Base-by-base conservation (phyloP, 2,888 invertebrate species). In the Minunthozetes semirufus region DNA sequence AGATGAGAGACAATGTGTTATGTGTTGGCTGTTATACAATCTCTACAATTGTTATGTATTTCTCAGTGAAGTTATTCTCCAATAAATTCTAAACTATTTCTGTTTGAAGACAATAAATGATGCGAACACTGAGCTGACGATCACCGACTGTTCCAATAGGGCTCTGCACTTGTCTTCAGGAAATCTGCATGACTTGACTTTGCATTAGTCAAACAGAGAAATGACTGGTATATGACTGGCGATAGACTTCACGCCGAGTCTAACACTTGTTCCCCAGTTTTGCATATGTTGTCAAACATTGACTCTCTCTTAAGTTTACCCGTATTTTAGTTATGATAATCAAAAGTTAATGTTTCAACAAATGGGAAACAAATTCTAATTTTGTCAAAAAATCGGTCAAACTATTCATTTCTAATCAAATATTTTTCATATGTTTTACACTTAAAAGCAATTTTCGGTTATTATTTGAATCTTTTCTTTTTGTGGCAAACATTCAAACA, bases 121-220 rank as follows among this genome's bases (percentile, higher is more conserved):
- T 68, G 46, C 68, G 68, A 19, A 68, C 38, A 42, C 15, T 68
- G n/a, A 42, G 11, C 33, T 8, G 33, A 63, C 38, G 25, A 33
- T 63, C 25, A 33, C 63, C 63, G 19, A 17, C 33, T 63, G 63
- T 17, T 63, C 63, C 63, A n/a, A 6, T 33, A n/a, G 25, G 59
- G 17, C 9, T 33, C 33, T 33, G 38, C 29, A 33, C 25, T 33
- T 63, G 17, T 63, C 11, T 9, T 42, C 15, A 68, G 68, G 68
- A 68, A 42, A 68, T 68, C 46, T 68, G 68, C 68, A 68, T 68
- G 68, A 68, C 68, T 68, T 68, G 68, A 46, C 22, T 42, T n/a
- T 42, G 17, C 46, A 68, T 46, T 68, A 68, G 19, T 68, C n/a
- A 46, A 15, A 33, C 13, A 33, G 15, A 25, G 15, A 25, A n/a